phyloP scores from a whole-genome alignment of 2,888 invertebrate species.

The Lithophane leautieri region DNA sequence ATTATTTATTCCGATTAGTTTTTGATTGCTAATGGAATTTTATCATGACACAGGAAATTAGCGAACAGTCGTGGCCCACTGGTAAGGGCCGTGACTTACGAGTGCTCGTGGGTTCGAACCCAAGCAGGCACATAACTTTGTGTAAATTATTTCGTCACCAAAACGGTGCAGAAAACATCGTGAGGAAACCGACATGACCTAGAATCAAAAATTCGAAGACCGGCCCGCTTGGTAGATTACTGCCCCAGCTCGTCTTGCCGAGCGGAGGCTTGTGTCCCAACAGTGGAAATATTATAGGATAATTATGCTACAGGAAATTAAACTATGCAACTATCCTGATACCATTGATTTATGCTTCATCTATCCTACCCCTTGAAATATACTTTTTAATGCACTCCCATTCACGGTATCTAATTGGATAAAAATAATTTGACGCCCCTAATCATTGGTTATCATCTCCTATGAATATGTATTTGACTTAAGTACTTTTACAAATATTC shows the following conservation, averaged over 20 bases:
- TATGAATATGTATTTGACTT: slow-evolving; percentile 54
- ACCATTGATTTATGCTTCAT: neutral
- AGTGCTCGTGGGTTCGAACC: too few relatives aligned
- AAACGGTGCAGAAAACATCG: too few relatives aligned
- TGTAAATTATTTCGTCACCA: too few relatives aligned
- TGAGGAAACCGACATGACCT: too few relatives aligned
- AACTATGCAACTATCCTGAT: neutral
- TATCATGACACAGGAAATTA: neutral
- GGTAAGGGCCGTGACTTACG: too few relatives aligned
- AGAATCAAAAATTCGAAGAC: too few relatives aligned
- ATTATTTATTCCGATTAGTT: neutral
- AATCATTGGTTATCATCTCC: slow-evolving; percentile 19
- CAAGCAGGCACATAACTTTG: too few relatives aligned
- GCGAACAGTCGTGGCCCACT: too few relatives aligned
- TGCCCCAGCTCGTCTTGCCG: too few relatives aligned
- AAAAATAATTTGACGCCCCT: slow-evolving; percentile 43
- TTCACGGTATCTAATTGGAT: slow-evolving; percentile 43
- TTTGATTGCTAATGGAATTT: neutral
- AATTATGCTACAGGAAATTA: neutral
- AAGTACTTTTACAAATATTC: slow-evolving; percentile 49
- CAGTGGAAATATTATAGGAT: too few relatives aligned
- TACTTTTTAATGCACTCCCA: neutral
- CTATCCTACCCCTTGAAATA: neutral
- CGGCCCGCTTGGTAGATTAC: too few relatives aligned
- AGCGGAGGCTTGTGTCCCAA: too few relatives aligned